phyloP scores from a whole-genome alignment of 2,113 vertebrate species.

The Kobus ellipsiprymnus region DNA sequence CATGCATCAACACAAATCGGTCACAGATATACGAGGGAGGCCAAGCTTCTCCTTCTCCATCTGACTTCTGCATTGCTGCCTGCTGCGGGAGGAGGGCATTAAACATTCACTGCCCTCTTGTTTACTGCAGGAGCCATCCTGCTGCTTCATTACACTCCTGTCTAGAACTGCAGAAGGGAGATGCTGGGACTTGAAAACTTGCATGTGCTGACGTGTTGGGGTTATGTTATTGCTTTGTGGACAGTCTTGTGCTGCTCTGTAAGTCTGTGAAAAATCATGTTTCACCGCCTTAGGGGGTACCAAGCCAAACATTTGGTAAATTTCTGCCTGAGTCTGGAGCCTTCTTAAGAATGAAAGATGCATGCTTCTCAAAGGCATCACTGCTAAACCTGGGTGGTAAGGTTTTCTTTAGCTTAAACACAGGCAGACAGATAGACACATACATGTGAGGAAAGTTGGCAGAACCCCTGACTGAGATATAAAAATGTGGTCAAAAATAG shows the following conservation, averaged over 20 bases:
- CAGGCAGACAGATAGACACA: not conserved
- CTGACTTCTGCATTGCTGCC: not conserved
- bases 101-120: not conserved
- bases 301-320: conserved; percentile 13
- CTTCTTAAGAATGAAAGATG: conserved; percentile 1
- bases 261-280: conserved; percentile 37
- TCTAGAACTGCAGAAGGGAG: not conserved
- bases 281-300: conserved; percentile 3
- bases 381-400: not conserved
- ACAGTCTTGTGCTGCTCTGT: conserved; percentile 34
- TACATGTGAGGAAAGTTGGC: not conserved
- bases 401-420: not conserved
- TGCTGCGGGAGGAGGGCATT: not conserved
- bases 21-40: not conserved
- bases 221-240: conserved; percentile 39
- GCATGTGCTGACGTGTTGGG: not conserved
- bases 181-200: conserved; percentile 30
- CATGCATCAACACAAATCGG: not conserved
- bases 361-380: not conserved
- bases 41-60: not conserved
- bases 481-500: not conserved
- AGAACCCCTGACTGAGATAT: not conserved
- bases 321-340: conserved; percentile 43
- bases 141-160: not conserved
- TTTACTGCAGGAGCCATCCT: not conserved